Base-by-base conservation (phyloP, 2,797 vertebrate species). In the Coccyzus lansbergi region DNA sequence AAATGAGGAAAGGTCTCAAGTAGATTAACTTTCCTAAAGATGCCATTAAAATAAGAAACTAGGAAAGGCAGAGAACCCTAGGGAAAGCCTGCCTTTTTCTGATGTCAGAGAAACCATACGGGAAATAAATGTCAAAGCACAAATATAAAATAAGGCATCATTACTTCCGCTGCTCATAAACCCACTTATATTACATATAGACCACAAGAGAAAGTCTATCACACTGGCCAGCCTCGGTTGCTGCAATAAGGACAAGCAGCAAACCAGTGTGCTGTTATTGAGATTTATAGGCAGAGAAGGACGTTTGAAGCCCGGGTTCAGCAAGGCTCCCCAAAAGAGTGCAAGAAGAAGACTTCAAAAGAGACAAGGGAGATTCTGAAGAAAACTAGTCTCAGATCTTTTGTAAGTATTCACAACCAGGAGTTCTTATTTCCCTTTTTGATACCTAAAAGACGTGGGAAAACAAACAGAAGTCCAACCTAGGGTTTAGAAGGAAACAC, bases 191-290 rank as follows among this genome's bases (percentile, higher is more conserved):
- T 9, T 15, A 28, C 0, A 2, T 46, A 71, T 20, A 86, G 59
- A 52, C 14, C 4, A 4, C 9, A 20, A 82, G 29, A 62, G 15
- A 17, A 40, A 56, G 2, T 5, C 29, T 0, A 0, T 2, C 4
- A 11, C 2, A 1, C 12, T 52, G 28, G 11, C 11, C 33, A 31
- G 19, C 6, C 31, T 31, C 21, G 36, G 7, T 16, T 56, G 17
- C 11, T 52, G 28, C 58, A 59, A 5, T 46, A 77, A 65, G 48
- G 40, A 65, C 4, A 62, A 51, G 10, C 14, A 75, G 71, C 4
- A 58, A 79, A 84, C 79, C 11, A 48, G 3, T 6, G 21, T 3
- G 2, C 11, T 64, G 33, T 29, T 26, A 42, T 3, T 49, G 28
- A 63, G 20, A 72, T 90, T 80, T 65, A 74, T 6, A 18, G 33